Evolutionary conservation across 2,888 invertebrate genomes (phyloP).

Genomic region (Andrena fulva): DNA sequence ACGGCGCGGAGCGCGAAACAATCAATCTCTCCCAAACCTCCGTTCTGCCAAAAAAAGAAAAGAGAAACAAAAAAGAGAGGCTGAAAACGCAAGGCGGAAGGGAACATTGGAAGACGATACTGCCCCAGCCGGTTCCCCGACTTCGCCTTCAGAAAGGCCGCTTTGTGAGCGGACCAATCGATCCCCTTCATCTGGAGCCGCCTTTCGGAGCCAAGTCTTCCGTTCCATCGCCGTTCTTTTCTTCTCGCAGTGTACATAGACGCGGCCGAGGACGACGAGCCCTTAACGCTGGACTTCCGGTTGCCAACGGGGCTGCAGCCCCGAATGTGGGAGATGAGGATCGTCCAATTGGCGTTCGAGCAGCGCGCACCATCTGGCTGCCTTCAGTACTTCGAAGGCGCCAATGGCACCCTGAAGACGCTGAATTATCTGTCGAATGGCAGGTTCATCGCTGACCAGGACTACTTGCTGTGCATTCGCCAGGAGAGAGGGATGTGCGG

Average conservation of each 20-base stretch:
- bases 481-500: conserved; percentile 90
- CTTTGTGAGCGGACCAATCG: conserved; percentile 21
- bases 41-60: not conserved
- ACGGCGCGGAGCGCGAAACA: not conserved
- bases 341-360: conserved; percentile 91
- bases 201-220: not conserved
- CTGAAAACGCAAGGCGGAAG: not conserved
- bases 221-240: not conserved
- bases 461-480: conserved; percentile 91
- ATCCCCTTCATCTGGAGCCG: conserved; percentile 16
- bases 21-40: conserved; percentile 17
- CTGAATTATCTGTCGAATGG: conserved; percentile 94
- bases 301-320: conserved; percentile 88
- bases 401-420: conserved; percentile 89
- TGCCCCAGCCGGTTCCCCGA: not conserved
- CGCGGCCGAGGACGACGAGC: conserved; percentile 88
- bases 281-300: conserved; percentile 85
- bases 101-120: conserved; percentile 15
- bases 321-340: conserved; percentile 92
- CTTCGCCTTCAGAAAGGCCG: not conserved
- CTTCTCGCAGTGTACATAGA: conserved; percentile 89
- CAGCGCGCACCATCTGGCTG: conserved; percentile 92
- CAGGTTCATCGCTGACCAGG: conserved; percentile 91
- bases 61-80: not conserved
- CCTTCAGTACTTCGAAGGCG: conserved; percentile 89